phyloP scores from a whole-genome alignment of 2,113 vertebrate genomes.

The Oriolus oriolus region DNA sequence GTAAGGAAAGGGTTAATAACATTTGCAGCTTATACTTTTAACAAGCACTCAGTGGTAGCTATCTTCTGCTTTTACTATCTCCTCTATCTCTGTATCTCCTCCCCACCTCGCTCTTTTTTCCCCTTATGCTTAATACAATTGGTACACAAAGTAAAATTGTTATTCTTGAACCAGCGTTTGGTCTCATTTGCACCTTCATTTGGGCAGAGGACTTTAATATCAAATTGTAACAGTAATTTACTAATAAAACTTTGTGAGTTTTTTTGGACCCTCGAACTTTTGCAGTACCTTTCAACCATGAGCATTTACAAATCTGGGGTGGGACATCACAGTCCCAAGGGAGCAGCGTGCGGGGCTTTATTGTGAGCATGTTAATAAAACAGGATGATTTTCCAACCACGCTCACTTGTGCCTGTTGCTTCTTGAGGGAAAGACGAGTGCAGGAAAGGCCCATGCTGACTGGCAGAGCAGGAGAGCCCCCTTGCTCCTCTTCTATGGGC shows the following conservation, averaged over 20 bases:
- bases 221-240: neutral
- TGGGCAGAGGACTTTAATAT: neutral
- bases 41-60: neutral
- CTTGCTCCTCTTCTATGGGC: neutral
- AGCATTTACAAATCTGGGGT: neutral
- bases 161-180: neutral
- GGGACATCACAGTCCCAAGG: neutral
- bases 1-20: neutral
- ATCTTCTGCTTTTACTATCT: neutral
- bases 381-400: neutral
- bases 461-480: neutral
- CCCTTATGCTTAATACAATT: neutral
- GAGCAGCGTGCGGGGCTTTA: fast-evolving
- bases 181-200: neutral
- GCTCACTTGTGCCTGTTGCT: neutral
- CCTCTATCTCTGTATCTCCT: neutral
- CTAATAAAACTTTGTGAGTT: neutral
- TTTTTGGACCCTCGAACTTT: neutral
- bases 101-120: neutral
- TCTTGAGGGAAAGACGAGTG: neutral
- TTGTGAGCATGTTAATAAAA: neutral
- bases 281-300: neutral
- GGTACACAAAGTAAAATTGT: neutral
- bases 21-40: neutral
- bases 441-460: neutral